phyloP scores from a whole-genome alignment of 1,140 invertebrate genomes.

The Dendroctonus valens region DNA sequence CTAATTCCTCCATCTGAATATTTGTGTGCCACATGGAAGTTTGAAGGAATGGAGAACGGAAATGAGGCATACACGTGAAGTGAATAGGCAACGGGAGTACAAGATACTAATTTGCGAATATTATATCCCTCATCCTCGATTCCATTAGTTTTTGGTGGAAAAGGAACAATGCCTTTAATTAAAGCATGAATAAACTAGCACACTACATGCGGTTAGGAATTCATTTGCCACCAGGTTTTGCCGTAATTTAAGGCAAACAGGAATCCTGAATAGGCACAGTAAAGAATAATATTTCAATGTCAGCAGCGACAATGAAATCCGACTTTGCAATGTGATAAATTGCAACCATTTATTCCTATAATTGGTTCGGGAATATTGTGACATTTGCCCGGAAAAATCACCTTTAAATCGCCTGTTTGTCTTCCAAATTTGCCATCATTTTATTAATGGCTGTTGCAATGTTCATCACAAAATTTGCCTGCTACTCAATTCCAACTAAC shows the following conservation, averaged over 20 bases:
- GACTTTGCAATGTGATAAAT: slow-evolving; percentile 29
- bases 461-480: no score
- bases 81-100: neutral
- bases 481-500: no score
- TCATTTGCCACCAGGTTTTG: slow-evolving; percentile 24
- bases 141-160: slow-evolving; percentile 19
- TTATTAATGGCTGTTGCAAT: no score
- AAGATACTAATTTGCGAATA: slow-evolving; percentile 12
- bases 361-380: slow-evolving; percentile 8
- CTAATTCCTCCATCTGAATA: no score
- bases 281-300: slow-evolving; percentile 31
- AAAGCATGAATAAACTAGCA: slow-evolving; percentile 32
- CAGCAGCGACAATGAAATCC: slow-evolving; percentile 24
- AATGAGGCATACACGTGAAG: neutral
- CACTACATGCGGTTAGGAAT: slow-evolving; percentile 16
- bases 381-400: no score
- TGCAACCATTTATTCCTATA: slow-evolving; percentile 17
- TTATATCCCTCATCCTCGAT: slow-evolving; percentile 9
- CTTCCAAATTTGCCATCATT: no score
- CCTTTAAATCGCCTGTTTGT: no score
- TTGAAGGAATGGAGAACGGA: no score
- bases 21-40: no score
- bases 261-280: slow-evolving; percentile 12
- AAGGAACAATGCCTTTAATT: slow-evolving; percentile 28
- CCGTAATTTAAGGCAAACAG: slow-evolving; percentile 26